phyloP scores from a whole-genome alignment of 2,797 vertebrate species.

The Xenops minutus region DNA sequence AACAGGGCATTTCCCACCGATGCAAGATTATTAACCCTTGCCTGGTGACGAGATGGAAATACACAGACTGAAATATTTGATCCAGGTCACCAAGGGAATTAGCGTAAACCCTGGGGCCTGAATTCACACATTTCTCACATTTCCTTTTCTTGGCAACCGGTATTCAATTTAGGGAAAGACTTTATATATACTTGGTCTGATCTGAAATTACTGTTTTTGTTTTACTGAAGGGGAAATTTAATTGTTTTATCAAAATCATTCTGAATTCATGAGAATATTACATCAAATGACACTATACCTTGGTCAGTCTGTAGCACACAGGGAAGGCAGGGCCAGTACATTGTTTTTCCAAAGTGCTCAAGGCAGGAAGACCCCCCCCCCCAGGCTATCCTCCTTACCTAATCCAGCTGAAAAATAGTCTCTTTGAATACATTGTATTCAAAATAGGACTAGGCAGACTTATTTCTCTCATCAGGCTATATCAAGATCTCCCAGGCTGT shows the following conservation, averaged over 20 bases:
- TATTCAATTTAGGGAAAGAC: not conserved
- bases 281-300: not conserved
- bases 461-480: not conserved
- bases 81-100: not conserved
- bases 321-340: not conserved
- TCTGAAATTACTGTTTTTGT: not conserved
- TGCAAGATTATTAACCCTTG: not conserved
- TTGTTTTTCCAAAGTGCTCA: not conserved
- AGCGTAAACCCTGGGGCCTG: not conserved
- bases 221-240: not conserved
- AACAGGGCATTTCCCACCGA: not conserved
- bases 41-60: not conserved
- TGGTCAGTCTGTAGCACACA: not conserved
- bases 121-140: not conserved
- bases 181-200: not conserved
- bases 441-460: not conserved
- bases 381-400: not conserved
- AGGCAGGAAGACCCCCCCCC: not conserved
- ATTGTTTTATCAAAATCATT: not conserved
- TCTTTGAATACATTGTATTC: not conserved
- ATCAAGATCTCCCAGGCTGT: not conserved
- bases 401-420: not conserved
- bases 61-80: not conserved
- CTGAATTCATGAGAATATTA: not conserved
- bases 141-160: not conserved